Evolutionary conservation across 2,888 invertebrate genomes (phyloP).

Genomic region (Ophion ventricosus): DNA sequence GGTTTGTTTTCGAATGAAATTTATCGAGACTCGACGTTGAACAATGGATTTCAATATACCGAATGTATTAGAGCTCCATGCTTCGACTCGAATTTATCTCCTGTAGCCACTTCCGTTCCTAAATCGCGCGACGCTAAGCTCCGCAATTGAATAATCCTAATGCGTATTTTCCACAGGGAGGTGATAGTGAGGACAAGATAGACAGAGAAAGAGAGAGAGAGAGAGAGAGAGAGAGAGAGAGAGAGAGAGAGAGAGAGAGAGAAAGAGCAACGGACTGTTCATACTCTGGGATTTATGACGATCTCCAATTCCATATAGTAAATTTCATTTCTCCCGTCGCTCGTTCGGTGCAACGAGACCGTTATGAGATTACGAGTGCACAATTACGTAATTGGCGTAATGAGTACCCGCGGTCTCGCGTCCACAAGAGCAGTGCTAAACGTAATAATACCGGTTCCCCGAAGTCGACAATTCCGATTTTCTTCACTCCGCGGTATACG

Average conservation of each 20-base stretch:
- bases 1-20: not conserved
- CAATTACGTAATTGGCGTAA: conserved; percentile 70
- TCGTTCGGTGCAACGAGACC: conserved; percentile 54
- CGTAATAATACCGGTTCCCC: conserved; percentile 3
- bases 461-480: not conserved
- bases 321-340: conserved; percentile 39
- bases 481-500: not conserved
- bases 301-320: conserved; percentile 53
- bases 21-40: not conserved
- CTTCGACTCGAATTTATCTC: not conserved
- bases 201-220: not conserved
- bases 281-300: conserved; percentile 52
- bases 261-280: conserved; percentile 5
- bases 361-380: conserved; percentile 68
- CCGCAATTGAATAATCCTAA: conserved; percentile 9
- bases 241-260: conserved; percentile 20
- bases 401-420: conserved; percentile 53
- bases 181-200: not conserved
- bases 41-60: not conserved
- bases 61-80: not conserved
- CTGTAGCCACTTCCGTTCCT: not conserved
- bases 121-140: not conserved
- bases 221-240: conserved; percentile 4
- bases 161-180: not conserved
- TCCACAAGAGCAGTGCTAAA: conserved; percentile 18